Evolutionary conservation across 2,888 invertebrate genomes (phyloP), one percentile per base, ranked within the genome.

Genomic region (Sphaerophoria rueppellii): DNA sequence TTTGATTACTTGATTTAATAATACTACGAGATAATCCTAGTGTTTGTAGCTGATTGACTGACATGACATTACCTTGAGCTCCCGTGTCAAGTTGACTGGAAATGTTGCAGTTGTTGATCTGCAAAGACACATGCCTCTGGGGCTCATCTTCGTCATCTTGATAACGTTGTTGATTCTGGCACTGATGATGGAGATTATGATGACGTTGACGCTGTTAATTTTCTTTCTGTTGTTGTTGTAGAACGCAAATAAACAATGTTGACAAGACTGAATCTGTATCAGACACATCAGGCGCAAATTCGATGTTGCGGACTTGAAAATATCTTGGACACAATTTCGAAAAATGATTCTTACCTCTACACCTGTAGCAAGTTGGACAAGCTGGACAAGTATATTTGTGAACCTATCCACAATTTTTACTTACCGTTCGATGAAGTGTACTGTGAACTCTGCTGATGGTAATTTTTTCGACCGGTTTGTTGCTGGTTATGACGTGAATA

Each of bases 341-440:
- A 71, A 57, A 58, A 48, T 71, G 70, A 35, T 71, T 12, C 50
- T 58, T 71, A 57, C 70, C 48, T 12, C 71, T 58, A 48, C 58
- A 71, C 12, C 37, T 50, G 16, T 48, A 60, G 37, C 58, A 35
- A 50, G 50, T 65, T 50, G 50, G 58, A 48, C 58, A 48, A 16
- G 71, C 71, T 34, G 71, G 71, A 37, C 71, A 71, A 6, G 54
- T 73, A 54, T 63, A 46, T 73, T 73, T 73, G 63, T 73, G 73
- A 43, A 43, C 6, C 55, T 63, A 35, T 16, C 73, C 55, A 46
- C 73, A 61, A 12, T 43, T 73, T 63, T 32, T 40, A 73, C 12
- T 71, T 73, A 48, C 61, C 11, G 73, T 43, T 65, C 4, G 65
- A 50, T 4, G 65, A 65, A 37, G 65, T 6, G 16, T 16, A 35